A percentile compares a stretch with the other conserved stretches of the same genome.
Evolutionary conservation across 2,113 vertebrate species (phyloP).

Genomic region (Daubentonia madagascariensis): DNA sequence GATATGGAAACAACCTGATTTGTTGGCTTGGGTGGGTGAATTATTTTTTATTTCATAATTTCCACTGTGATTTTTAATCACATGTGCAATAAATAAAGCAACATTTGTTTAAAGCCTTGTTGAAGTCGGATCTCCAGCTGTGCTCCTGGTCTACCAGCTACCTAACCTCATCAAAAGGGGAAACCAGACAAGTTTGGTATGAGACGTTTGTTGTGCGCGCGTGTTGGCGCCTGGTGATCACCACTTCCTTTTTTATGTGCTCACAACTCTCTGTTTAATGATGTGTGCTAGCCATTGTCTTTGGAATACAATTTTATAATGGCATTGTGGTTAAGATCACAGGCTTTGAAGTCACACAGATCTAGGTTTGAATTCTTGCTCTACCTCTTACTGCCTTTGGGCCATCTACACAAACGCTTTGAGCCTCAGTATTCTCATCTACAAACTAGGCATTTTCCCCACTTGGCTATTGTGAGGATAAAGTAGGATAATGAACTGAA

Average conservation of each 20-base stretch:
- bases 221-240: background rate
- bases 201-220: background rate
- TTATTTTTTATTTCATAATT: background rate
- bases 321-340: background rate
- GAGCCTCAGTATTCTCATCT: background rate
- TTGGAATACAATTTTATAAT: background rate
- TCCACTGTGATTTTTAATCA: background rate
- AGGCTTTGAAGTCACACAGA: conserved; percentile 44
- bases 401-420: background rate
- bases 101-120: background rate
- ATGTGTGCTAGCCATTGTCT: background rate
- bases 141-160: background rate
- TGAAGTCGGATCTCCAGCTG: background rate
- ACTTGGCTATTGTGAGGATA: background rate
- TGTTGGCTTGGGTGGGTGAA: background rate
- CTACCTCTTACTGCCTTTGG: background rate
- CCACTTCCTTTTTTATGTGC: conserved; percentile 9
- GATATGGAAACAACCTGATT: background rate
- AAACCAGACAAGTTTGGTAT: background rate
- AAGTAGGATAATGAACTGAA: background rate
- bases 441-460: background rate
- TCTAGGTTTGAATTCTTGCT: background rate
- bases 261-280: background rate
- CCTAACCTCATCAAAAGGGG: conserved; percentile 30
- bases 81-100: background rate